These are phyloP conservation scores for Gopherus flavomarginatus DNA, from an alignment of 2,113 vertebrate species.

Conservation along the genomic window DNA sequence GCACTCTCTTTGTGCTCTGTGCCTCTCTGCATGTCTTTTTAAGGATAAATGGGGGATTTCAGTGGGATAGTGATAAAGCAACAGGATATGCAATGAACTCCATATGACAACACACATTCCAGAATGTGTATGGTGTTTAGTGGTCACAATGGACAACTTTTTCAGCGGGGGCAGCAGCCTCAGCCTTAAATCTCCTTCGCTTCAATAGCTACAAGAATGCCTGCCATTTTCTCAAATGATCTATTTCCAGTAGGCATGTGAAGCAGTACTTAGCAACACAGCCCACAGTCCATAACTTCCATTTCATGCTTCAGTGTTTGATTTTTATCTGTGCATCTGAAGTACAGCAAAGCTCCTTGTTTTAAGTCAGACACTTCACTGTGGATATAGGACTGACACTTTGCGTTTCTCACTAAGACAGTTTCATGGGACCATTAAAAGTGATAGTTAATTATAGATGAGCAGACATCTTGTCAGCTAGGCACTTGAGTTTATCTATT, in stretches of 20 bases:
- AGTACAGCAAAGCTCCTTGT: not conserved
- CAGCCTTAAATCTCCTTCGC: not conserved
- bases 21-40: not conserved
- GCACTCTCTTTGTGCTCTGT: not conserved
- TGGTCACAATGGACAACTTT: rapidly evolving
- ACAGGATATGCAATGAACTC: not conserved
- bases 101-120: not conserved
- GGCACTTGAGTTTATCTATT: not conserved
- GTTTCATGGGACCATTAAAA: not conserved
- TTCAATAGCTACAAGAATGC: not conserved
- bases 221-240: not conserved
- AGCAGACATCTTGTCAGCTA: not conserved
- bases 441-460: not conserved
- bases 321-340: not conserved
- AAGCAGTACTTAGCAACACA: not conserved
- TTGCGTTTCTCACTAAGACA: not conserved
- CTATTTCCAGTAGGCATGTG: not conserved
- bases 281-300: not conserved
- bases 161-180: not conserved
- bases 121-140: not conserved
- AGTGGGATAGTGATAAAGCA: not conserved
- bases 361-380: not conserved
- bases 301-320: constrained; percentile 47
- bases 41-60: not conserved
- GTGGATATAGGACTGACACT: not conserved